Base-by-base conservation (phyloP, 2,113 vertebrate species). In the Mus pahari region DNA sequence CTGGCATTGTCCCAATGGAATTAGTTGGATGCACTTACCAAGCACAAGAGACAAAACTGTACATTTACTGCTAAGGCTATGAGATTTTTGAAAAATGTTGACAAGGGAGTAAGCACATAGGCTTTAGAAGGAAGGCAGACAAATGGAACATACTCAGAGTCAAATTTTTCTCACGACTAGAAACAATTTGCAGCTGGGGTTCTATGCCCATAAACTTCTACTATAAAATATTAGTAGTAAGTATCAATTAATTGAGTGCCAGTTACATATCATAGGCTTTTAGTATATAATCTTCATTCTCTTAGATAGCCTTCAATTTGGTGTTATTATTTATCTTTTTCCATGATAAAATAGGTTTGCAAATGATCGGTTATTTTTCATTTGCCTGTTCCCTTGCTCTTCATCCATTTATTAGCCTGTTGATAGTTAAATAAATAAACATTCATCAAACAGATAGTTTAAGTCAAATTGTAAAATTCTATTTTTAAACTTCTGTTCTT, bases 201-300 rank as follows among this genome's bases (percentile, higher is more conserved):
- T 9, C 0, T 9, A 84, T 66, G 4, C 5, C 28, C 58, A 58
- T 9, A 13, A 50, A n/a, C 53, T 22, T 26, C 11, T 19, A 31
- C 39, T 77, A 31, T 66, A 55, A 66, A 91, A 96, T 20, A 79
- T 78, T 60, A 87, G 22, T 19, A 91, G 42, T 70, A 78, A 7
- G 70, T 70, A 22, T 17, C 2, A n/a, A 60, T 84, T 64, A 86
- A 82, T 1, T 91, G 31, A 92, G 9, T 45, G 28, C 19, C 36
- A 86, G 28, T 26, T 26, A 31, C 12, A 22, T 66, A 10, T 20
- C 39, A 82, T 79, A 26, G 42, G 3, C 11, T 48, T 91, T 83
- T 89, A 16, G 39, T 55, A 16, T 82, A 53, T 50, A 53, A 86
- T 71, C 73, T 94, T 94, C 26, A 50, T 86, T 96, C 19, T 95